phyloP scores from a whole-genome alignment of 2,113 vertebrate species.

The Catharus bicknelli region DNA sequence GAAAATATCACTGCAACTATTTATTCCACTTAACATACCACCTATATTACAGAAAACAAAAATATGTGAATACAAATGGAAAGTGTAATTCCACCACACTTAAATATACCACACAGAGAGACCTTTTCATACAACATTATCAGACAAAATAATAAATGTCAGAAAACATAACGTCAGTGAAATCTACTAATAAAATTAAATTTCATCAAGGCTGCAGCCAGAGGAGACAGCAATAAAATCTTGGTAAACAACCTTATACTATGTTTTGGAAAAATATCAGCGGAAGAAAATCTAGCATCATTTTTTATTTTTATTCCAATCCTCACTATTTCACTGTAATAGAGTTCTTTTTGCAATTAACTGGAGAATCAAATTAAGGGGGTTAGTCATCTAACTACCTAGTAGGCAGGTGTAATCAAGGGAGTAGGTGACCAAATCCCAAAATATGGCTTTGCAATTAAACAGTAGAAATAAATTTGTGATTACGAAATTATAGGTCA shows the following conservation, averaged over 20 bases:
- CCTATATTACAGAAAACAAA: slow-evolving; percentile 33
- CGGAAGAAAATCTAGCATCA: neutral
- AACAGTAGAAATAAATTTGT: slow-evolving; percentile 2
- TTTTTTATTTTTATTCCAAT: slow-evolving; percentile 1
- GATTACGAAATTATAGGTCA: neutral
- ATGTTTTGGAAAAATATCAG: neutral
- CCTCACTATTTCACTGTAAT: neutral
- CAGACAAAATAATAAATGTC: slow-evolving; percentile 40
- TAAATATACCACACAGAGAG: slow-evolving; percentile 33
- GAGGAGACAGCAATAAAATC: slow-evolving; percentile 32
- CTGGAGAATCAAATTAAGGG: neutral
- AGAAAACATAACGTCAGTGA: slow-evolving; percentile 44
- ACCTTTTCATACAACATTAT: slow-evolving; percentile 29
- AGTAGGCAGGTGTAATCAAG: neutral
- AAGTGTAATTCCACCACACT: slow-evolving; percentile 9
- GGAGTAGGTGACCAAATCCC: neutral
- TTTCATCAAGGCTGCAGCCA: neutral
- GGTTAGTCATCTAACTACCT: neutral
- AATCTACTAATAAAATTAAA: slow-evolving; percentile 24
- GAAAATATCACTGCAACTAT: slow-evolving; percentile 34
- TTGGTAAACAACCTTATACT: neutral
- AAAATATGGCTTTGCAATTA: neutral
- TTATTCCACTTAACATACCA: slow-evolving; percentile 32
- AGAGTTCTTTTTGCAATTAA: neutral
- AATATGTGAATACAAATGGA: slow-evolving; percentile 28